Conservation (phyloP, 2,888 invertebrate species). For the Candidula unifasciata region DNA sequence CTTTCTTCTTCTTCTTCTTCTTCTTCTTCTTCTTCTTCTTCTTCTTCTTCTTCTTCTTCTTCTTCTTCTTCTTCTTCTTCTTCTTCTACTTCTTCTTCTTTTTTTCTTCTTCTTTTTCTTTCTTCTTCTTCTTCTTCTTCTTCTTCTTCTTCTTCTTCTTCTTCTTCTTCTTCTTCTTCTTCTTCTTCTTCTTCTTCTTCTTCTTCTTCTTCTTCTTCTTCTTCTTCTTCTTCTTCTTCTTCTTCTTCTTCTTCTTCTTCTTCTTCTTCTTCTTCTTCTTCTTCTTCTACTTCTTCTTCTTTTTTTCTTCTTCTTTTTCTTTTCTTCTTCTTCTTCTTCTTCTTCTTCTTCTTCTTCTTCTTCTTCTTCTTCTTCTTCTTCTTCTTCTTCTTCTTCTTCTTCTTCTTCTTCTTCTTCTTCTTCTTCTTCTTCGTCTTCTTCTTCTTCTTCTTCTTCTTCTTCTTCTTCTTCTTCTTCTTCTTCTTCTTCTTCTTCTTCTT, state of each 20-base stretch:
- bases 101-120: neutral
- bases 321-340: constrained; percentile 14
- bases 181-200: neutral
- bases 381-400: constrained; percentile 17
- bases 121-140: constrained; percentile 18
- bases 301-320: constrained; percentile 22
- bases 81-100: neutral
- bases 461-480: neutral
- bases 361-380: neutral
- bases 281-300: neutral
- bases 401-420: constrained; percentile 24
- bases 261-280: constrained; percentile 9
- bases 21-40: too few species aligned
- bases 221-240: neutral
- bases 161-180: neutral
- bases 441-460: neutral
- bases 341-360: neutral
- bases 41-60: too few species aligned
- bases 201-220: neutral
- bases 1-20: too few species aligned
- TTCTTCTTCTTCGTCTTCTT: too few species aligned
- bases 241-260: neutral
- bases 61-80: too few species aligned
- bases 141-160: neutral
- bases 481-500: neutral